phyloP scores from a whole-genome alignment of 2,888 invertebrate genomes.

The Phyllotreta striolata region DNA sequence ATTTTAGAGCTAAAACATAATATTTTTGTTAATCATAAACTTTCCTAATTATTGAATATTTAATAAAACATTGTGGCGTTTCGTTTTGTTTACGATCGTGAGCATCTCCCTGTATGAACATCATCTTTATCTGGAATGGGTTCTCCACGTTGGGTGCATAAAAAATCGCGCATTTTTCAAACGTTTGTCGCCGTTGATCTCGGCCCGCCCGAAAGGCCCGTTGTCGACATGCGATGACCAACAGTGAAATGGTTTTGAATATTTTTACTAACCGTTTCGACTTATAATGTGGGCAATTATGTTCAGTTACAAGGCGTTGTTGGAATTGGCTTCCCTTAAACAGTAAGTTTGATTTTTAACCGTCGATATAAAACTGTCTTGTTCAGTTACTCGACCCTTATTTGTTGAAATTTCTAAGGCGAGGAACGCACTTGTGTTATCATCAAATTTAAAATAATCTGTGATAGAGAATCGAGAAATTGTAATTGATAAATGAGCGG shows the following conservation, averaged over 20 bases:
- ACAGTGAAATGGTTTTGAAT: background rate
- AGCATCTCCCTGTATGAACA: too few species aligned
- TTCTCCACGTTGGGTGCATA: slow-evolving; percentile 7
- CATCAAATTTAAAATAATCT: too few species aligned
- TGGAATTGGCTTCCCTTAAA: slow-evolving; percentile 12
- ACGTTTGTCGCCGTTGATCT: background rate
- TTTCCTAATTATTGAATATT: too few species aligned
- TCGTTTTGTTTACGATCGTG: too few species aligned
- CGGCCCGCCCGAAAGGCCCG: background rate
- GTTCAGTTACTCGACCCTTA: too few species aligned
- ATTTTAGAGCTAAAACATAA: too few species aligned
- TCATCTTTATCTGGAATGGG: background rate
- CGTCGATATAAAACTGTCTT: background rate
- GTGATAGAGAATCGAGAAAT: too few species aligned
- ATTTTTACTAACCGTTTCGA: background rate
- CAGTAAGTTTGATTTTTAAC: slow-evolving; percentile 4
- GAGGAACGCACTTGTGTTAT: too few species aligned
- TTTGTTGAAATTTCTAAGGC: too few species aligned
- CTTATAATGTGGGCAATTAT: slow-evolving; percentile 20
- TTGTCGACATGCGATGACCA: slow-evolving; percentile 5
- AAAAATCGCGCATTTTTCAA: slow-evolving; percentile 1
- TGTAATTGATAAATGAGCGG: too few species aligned
- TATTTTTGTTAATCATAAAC: too few species aligned
- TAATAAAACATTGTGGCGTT: too few species aligned
- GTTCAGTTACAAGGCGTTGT: slow-evolving; percentile 17